Percentiles rank a stretch among this genome's conserved stretches.
Conservation (phyloP, 1,140 invertebrate species). For the Laodelphax striatellus region DNA sequence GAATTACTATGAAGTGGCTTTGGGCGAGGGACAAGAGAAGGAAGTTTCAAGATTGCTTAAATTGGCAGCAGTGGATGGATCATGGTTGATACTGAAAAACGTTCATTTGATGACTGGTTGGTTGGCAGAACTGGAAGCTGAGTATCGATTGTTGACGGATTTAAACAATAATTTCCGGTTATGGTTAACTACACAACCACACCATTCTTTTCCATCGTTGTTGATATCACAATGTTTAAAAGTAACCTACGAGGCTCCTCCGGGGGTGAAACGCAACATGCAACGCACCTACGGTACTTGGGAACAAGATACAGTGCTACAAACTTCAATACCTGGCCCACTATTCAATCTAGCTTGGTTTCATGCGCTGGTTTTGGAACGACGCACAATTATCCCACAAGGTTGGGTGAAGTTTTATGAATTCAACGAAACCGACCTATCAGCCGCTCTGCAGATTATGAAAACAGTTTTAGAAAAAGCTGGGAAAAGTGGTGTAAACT, state of each 20-base stretch:
- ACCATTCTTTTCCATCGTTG: constrained; percentile 49
- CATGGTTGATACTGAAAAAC: constrained; percentile 79
- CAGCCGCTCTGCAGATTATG: constrained; percentile 61
- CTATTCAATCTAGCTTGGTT: constrained; percentile 66
- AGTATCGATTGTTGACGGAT: constrained; percentile 44
- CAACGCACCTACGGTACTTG: constrained; percentile 44
- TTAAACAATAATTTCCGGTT: constrained; percentile 50
- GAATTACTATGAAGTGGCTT: constrained; percentile 41
- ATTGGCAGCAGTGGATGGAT: constrained; percentile 38
- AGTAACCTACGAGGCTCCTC: constrained; percentile 75
- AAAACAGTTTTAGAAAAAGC: constrained; percentile 36
- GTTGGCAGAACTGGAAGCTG: constrained; percentile 60
- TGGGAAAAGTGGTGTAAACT: constrained; percentile 38
- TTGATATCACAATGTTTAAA: constrained; percentile 60
- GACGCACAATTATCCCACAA: constrained; percentile 73
- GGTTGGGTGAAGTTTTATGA: constrained; percentile 86
- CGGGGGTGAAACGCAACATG: constrained; percentile 52
- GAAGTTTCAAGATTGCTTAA: constrained; percentile 38
- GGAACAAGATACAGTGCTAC: constrained; percentile 35
- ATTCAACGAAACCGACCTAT: constrained; percentile 74
- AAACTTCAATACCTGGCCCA: constrained; percentile 37
- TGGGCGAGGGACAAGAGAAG: constrained; percentile 62
- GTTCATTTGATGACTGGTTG: constrained; percentile 74
- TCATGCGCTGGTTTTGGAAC: constrained; percentile 79
- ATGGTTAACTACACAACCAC: constrained; percentile 64